phyloP scores from a whole-genome alignment of 2,113 vertebrate genomes.

The Ammospiza nelsoni region DNA sequence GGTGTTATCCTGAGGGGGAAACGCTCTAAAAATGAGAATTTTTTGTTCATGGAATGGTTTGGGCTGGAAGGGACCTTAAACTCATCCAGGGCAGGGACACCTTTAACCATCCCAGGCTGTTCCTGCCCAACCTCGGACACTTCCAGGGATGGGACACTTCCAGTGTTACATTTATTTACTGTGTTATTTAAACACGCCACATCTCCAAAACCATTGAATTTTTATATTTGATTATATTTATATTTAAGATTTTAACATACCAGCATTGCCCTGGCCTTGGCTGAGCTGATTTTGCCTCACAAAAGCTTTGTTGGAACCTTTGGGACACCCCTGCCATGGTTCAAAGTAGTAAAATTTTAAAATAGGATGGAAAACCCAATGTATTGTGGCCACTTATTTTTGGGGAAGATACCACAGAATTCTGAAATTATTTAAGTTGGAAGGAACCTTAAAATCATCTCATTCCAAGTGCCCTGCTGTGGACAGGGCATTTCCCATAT shows the following conservation, averaged over 20 bases:
- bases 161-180: rapidly evolving
- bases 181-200: neutral
- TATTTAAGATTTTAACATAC: rapidly evolving
- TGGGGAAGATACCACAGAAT: neutral
- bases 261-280: rapidly evolving
- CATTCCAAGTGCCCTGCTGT: neutral
- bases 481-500: neutral
- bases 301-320: neutral
- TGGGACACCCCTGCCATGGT: neutral
- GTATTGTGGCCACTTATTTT: rapidly evolving
- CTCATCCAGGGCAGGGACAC: neutral
- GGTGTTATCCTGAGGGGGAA: neutral
- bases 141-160: neutral
- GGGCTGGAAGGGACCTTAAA: neutral
- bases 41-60: neutral
- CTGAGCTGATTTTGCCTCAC: neutral
- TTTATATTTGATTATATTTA: neutral
- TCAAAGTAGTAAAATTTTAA: neutral
- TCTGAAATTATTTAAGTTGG: neutral
- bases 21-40: neutral
- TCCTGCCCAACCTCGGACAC: neutral
- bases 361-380: rapidly evolving
- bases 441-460: neutral
- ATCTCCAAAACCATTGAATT: rapidly evolving
- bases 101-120: rapidly evolving